Evolutionary conservation across 2,797 vertebrate species (phyloP).

Genomic region (Mionectes olivaceus): DNA sequence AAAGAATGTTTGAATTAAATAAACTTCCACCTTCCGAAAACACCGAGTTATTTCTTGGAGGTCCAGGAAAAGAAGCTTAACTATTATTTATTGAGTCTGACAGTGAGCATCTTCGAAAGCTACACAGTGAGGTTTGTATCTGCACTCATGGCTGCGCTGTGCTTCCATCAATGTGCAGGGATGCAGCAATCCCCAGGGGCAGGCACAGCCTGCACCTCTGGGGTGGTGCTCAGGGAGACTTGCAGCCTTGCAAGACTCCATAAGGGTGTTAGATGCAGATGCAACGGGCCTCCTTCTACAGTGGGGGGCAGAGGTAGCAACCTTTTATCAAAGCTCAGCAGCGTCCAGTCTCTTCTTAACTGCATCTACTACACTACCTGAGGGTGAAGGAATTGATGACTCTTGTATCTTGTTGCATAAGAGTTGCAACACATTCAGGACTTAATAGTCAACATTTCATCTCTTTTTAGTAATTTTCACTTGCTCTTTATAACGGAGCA

Average conservation of each 20-base stretch:
- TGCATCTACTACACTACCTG: background rate
- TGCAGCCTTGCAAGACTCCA: background rate
- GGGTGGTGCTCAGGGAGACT: background rate
- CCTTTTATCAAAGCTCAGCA: background rate
- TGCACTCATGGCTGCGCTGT: fast-evolving
- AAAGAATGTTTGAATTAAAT: background rate
- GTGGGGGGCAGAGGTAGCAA: background rate
- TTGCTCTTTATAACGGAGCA: background rate
- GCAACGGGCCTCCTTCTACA: background rate
- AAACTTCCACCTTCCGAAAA: background rate
- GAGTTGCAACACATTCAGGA: background rate
- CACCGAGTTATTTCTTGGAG: background rate
- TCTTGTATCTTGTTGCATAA: background rate
- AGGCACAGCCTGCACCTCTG: background rate
- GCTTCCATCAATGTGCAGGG: background rate
- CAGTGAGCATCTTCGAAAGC: background rate
- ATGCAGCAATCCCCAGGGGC: background rate
- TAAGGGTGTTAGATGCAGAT: background rate
- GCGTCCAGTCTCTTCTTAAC: too few relatives aligned
- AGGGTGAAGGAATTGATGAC: background rate
- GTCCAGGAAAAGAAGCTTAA: background rate
- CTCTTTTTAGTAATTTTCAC: background rate
- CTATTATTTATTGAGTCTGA: background rate
- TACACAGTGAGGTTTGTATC: background rate
- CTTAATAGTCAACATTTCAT: background rate